Evolutionary conservation across 2,888 invertebrate genomes (phyloP), one percentile per base, ranked within the genome.

Genomic region (Mesoligia furuncula): DNA sequence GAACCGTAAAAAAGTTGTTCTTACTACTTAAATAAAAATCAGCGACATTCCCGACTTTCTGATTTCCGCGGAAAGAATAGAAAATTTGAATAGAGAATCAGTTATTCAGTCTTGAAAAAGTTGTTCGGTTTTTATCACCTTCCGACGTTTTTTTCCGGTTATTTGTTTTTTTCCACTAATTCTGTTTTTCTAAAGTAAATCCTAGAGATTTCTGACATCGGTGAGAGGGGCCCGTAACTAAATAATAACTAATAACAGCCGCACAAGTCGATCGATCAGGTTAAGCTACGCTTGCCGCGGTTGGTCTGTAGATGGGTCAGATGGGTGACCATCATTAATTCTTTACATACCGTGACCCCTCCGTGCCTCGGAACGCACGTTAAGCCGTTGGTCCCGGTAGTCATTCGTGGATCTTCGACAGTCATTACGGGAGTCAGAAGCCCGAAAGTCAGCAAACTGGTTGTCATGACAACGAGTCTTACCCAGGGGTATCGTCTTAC

Each of bases 81-180:
- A 54, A 27, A 54, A 79, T 80, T 71, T 79, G 59, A 61, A 66
- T 66, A 72, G 2, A 9, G 13, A 79, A 71, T 65, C 64, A 79
- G 54, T 59, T 57, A 76, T 57, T 54, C 62, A 31, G 62, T 17
- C 31, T 24, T 24, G 6, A 13, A 66, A 51, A 70, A 70, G n/a
- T 66, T 72, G 27, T 2, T 54, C 15, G n/a, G 20, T 24, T 48
- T 8, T 65, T 20, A 7, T n/a, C 51, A 24, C 17, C 17, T 73
- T 64, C 2, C 17, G 4, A 11, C 17, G 6, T 36, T 36, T 36
- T 7, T 68, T 61, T 59, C 1, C 57, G 2, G 6, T 27, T 59
- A 27, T 27, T 59, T 15, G 13, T 15, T 27, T 59, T 59, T 27
- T 59, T 59, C 27, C 59, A 6, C 15, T 59, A 59, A 59, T 59